These are phyloP conservation scores for Sebastes steindachneri DNA, from an alignment of 2,797 vertebrate species.

Conservation along the genomic window DNA sequence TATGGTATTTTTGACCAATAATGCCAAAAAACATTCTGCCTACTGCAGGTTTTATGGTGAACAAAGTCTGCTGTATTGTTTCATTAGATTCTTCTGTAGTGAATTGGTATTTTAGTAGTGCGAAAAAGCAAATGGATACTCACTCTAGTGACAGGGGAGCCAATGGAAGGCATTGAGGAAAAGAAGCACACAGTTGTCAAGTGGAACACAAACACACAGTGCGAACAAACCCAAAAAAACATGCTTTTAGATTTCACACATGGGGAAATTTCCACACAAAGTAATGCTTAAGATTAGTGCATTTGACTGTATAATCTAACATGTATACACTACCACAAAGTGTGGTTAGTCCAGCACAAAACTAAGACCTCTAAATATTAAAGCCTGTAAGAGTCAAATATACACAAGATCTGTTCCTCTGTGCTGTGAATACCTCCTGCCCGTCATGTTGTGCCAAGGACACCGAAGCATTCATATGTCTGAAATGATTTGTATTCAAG, in stretches of 20 bases:
- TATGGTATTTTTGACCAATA: too few relatives aligned
- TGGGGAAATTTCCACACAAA: constrained; percentile 25
- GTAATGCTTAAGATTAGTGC: constrained; percentile 21
- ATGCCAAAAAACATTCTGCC: too few relatives aligned
- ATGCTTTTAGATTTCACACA: constrained; percentile 80
- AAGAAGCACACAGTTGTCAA: constrained; percentile 88
- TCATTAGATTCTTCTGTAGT: background rate
- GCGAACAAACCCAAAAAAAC: constrained; percentile 80
- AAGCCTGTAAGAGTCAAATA: constrained; percentile 29
- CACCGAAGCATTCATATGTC: constrained; percentile 56
- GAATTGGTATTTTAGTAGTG: background rate
- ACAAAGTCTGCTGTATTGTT: background rate
- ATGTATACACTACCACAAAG: constrained; percentile 47
- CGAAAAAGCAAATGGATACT: constrained; percentile 82
- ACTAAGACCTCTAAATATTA: constrained; percentile 54
- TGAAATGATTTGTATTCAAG: constrained; percentile 78
- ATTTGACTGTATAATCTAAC: constrained; percentile 31
- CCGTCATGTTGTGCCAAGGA: constrained; percentile 52
- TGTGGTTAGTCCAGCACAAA: constrained; percentile 84
- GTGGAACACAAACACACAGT: constrained; percentile 70
- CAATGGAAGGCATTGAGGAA: constrained; percentile 93
- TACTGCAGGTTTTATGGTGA: background rate
- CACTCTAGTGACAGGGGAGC: constrained; percentile 88
- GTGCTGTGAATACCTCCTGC: constrained; percentile 26
- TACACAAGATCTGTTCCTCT: constrained; percentile 23